Base-by-base conservation (phyloP, 1,140 invertebrate species). In the Hyles euphorbiae region DNA sequence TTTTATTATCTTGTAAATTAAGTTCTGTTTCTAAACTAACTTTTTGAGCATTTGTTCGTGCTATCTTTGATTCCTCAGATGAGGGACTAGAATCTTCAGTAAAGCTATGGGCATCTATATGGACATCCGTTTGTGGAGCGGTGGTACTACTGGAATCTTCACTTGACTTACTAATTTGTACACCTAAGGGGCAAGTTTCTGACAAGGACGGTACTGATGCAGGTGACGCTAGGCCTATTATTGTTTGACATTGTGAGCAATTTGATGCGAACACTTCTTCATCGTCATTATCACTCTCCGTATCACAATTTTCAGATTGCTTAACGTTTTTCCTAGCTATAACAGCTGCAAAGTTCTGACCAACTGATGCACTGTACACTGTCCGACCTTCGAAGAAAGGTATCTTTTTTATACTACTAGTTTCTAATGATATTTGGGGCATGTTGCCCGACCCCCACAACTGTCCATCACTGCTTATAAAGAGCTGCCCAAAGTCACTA, bases 401-500 rank as follows among this genome's bases (percentile, higher is more conserved):
- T 8, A 96, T 90, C 86, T 91, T 92, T 45, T 91, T 91, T 58
- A 94, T 93, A 70, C 84, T 89, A 57, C 66, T 67, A 58, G 86
- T 87, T 51, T 91, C 91, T 60, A 95, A 90, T 12, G 92, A 91
- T 58, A 95, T 91, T 74, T 95, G 93, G 6, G 92, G 91, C 80
- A 95, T 94, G 70, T 89, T 80, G 47, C 95, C 95, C 67, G 91
- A 93, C 1, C 92, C 93, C 94, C 94, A 95, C 7, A 96, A 81
- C 61, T 95, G 92, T 22, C 93, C 93, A 81, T 86, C 91, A 67
- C 93, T 92, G 40, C 92, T 93, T 32, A 94, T 90, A 81, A 92
- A 94, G 5, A 94, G 83, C 58, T 91, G 83, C 5, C 91, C 90
- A 76, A 90, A 91, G 67, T 92, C 91, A 68, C 89, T 92, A 48